phyloP scores from a whole-genome alignment of 2,888 invertebrate genomes.

The Nebria brevicollis region DNA sequence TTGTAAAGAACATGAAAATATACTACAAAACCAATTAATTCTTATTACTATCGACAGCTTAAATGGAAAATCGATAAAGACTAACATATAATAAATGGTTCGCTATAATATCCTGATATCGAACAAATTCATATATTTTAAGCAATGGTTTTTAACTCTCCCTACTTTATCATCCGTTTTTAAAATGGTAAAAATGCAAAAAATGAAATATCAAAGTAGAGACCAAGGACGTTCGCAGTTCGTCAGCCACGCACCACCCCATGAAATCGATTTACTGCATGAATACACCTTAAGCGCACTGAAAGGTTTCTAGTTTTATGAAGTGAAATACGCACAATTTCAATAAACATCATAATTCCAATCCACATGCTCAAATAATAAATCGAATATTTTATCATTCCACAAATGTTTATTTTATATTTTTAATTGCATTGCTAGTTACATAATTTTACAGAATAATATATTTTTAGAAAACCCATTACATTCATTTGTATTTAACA shows the following conservation, averaged over 20 bases:
- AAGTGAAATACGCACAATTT: background rate
- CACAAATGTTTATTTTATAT: too few species aligned
- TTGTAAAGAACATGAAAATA: background rate
- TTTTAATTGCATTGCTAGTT: too few species aligned
- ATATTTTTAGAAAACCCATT: too few species aligned
- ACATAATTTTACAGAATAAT: too few species aligned
- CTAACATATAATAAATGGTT: slow-evolving; percentile 26
- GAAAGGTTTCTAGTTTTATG: slow-evolving; percentile 13
- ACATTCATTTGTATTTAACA: too few species aligned
- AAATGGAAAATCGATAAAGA: slow-evolving; percentile 43
- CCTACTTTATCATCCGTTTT: background rate
- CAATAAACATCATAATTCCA: background rate
- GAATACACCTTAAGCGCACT: background rate
- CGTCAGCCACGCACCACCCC: slow-evolving; percentile 10
- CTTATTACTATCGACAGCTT: background rate
- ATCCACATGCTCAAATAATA: background rate
- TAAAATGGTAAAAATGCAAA: slow-evolving; percentile 15
- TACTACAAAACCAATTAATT: background rate
- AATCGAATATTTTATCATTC: background rate
- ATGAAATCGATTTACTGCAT: slow-evolving; percentile 24
- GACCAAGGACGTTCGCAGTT: slow-evolving; percentile 5
- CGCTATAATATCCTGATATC: slow-evolving; percentile 22
- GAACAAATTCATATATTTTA: background rate
- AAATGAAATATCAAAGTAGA: slow-evolving; percentile 27
- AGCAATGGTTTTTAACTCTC: background rate